phyloP scores from a whole-genome alignment of 1,140 invertebrate species.

The Laupala kohalensis region DNA sequence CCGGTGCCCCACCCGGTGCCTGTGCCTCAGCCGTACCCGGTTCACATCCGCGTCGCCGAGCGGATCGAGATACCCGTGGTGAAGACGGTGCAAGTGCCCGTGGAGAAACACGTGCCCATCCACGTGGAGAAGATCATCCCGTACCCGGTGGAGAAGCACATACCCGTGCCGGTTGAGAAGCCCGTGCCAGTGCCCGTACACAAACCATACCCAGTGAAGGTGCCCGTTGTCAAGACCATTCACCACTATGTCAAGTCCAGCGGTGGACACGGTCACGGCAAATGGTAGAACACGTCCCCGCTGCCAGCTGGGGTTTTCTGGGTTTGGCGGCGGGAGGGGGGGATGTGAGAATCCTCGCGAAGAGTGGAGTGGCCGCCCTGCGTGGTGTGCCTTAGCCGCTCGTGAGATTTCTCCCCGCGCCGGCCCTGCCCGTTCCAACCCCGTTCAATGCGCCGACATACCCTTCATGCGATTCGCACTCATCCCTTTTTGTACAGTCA shows the following conservation, averaged over 20 bases:
- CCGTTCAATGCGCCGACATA: neutral
- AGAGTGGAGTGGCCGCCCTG: too few relatives aligned
- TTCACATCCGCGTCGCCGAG: neutral
- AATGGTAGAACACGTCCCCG: neutral
- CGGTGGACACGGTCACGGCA: neutral
- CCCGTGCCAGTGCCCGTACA: constrained; percentile 8
- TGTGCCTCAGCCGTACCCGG: neutral
- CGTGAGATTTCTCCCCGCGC: too few relatives aligned
- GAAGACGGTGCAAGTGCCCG: constrained; percentile 10
- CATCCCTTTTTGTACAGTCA: neutral
- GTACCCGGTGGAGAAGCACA: constrained; percentile 12
- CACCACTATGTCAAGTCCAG: constrained; percentile 8
- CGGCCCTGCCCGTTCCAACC: neutral
- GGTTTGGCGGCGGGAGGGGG: too few relatives aligned
- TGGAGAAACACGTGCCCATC: constrained; percentile 9
- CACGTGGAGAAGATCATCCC: constrained; percentile 9
- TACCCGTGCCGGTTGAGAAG: constrained; percentile 7
- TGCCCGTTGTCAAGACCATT: constrained; percentile 9
- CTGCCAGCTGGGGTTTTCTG: too few relatives aligned
- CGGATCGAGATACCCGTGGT: constrained; percentile 7
- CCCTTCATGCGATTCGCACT: neutral
- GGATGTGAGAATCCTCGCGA: too few relatives aligned
- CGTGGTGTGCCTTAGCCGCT: neutral
- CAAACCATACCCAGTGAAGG: constrained; percentile 12
- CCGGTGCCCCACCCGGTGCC: neutral